Percentiles rank a stretch among this genome's conserved stretches.
These are phyloP conservation scores for Priapulus caudatus DNA, from an alignment of 2,888 invertebrate species.

Conservation along the genomic window DNA sequence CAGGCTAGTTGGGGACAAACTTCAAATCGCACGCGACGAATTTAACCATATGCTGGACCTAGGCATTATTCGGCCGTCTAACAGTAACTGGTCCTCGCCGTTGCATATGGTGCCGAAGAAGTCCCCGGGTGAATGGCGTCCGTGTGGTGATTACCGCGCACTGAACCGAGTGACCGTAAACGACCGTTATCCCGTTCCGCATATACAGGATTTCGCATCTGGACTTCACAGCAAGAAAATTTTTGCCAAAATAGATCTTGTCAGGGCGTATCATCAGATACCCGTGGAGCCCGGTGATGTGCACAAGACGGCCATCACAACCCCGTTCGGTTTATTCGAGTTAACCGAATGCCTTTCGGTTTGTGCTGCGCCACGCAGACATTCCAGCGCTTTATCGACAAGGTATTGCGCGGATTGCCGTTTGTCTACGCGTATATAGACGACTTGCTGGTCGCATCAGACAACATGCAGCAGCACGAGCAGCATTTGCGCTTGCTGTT, in stretches of 20 bases:
- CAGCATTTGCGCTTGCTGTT: conserved; percentile 16
- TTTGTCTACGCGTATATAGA: not conserved
- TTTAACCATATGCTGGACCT: conserved; percentile 30
- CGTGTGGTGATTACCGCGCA: conserved; percentile 36
- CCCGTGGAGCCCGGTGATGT: conserved; percentile 33
- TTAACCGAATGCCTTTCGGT: conserved; percentile 12
- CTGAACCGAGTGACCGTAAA: conserved; percentile 32
- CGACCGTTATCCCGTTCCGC: conserved; percentile 36
- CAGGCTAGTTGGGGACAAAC: conserved; percentile 30
- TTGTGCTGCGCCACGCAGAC: conserved; percentile 10
- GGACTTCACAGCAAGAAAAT: conserved; percentile 19
- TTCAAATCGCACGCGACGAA: conserved; percentile 27
- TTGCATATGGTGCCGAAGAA: conserved; percentile 29
- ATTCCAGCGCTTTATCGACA: conserved; percentile 6
- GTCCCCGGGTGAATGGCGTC: conserved; percentile 19
- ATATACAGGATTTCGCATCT: conserved; percentile 33
- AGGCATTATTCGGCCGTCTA: conserved; percentile 38
- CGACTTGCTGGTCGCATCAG: conserved; percentile 21
- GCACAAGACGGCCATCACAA: conserved; percentile 35
- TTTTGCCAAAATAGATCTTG: conserved; percentile 23
- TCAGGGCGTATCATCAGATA: conserved; percentile 36
- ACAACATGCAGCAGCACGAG: conserved; percentile 11
- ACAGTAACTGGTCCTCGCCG: conserved; percentile 36
- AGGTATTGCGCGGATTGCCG: not conserved
- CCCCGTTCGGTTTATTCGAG: conserved; percentile 33